These are phyloP conservation scores for Neosilurus hyrtlii DNA, from an alignment of 2,797 vertebrate genomes.

Conservation along the genomic window DNA sequence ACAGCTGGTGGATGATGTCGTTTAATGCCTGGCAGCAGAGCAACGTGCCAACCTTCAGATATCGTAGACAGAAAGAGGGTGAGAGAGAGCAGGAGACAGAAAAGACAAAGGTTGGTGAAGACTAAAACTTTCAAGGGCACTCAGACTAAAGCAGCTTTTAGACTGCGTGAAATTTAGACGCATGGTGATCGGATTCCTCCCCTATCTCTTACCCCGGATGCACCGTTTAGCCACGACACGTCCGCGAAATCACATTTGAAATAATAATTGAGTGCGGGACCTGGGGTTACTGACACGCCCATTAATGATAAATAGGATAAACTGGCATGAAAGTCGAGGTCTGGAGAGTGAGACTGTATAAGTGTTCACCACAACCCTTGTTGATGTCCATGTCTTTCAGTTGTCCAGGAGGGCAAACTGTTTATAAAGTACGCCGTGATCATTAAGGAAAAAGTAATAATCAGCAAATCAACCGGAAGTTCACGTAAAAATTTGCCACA, in stretches of 20 bases:
- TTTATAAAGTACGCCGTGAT: not conserved
- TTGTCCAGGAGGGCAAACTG: not conserved
- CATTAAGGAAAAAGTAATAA: not conserved
- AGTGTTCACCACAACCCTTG: not conserved
- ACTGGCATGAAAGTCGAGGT: constrained; percentile 59
- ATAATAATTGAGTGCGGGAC: constrained; percentile 62
- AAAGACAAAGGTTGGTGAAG: not conserved
- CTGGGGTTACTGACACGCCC: constrained; percentile 62
- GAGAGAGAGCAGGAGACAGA: constrained; percentile 6
- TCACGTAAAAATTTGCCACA: not conserved
- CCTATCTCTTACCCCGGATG: constrained; percentile 10
- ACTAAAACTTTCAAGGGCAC: constrained; percentile 55
- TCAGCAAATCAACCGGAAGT: not conserved
- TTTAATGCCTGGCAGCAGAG: constrained; percentile 38
- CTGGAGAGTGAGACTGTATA: constrained; percentile 18
- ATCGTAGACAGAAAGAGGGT: constrained; percentile 17
- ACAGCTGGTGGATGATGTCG: constrained; percentile 50
- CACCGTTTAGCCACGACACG: constrained; percentile 23
- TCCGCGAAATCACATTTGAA: constrained; percentile 52
- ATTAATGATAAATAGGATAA: constrained; percentile 66
- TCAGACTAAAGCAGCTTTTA: constrained; percentile 41
- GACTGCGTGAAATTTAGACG: constrained; percentile 46
- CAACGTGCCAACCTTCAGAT: constrained; percentile 34
- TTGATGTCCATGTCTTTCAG: not conserved
- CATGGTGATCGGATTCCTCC: not conserved